These are phyloP conservation scores for Empidonax alnorum DNA, from an alignment of 2,113 vertebrate genomes.

Conservation along the genomic window DNA sequence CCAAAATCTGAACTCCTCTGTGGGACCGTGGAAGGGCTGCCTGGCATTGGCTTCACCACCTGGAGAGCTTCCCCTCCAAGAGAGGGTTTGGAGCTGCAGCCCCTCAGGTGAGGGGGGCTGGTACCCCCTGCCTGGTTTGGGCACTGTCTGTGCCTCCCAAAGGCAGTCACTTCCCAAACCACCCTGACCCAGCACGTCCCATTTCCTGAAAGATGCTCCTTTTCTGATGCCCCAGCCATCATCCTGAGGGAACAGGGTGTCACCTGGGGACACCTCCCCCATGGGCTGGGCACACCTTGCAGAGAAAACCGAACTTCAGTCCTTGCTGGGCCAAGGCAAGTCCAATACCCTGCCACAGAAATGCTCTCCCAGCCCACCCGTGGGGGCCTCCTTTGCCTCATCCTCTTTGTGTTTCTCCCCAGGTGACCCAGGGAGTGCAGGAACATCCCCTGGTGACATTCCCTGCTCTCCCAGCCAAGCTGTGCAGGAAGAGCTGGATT, in stretches of 20 bases:
- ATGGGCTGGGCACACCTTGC: rapidly evolving
- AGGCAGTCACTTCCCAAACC: background rate
- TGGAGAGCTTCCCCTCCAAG: background rate
- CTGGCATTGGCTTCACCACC: background rate
- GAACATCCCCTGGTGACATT: too few species aligned
- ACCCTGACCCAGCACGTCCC: background rate
- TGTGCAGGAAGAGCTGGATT: background rate
- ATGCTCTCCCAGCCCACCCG: background rate
- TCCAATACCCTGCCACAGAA: background rate
- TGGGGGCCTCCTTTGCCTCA: background rate
- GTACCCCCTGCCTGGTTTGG: background rate
- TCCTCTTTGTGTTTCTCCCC: background rate
- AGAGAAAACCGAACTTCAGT: background rate
- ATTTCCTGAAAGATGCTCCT: background rate
- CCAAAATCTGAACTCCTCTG: background rate
- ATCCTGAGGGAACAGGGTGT: background rate
- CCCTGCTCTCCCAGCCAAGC: background rate
- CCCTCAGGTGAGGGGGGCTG: background rate
- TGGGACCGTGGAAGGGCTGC: background rate
- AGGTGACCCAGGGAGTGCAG: rapidly evolving
- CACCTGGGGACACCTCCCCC: too few species aligned
- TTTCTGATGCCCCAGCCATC: background rate
- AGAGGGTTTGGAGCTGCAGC: background rate
- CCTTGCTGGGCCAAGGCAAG: background rate
- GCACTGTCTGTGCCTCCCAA: background rate